Conservation (phyloP, 1,140 invertebrate genomes). For the Drosophila cardini region DNA sequence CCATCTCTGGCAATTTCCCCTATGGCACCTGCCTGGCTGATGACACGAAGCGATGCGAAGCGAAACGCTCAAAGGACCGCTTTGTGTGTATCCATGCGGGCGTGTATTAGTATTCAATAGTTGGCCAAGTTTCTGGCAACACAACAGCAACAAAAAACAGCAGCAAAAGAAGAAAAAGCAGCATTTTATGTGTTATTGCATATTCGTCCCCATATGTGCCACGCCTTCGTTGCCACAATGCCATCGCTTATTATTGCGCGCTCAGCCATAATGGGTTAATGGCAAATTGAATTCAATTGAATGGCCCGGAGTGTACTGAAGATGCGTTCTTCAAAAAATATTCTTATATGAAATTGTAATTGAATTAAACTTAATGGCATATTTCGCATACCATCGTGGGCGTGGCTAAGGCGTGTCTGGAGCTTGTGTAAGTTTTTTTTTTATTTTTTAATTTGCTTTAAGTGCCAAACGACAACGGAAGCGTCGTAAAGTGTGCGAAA, state of each 20-base stretch:
- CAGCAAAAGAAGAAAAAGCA: constrained; percentile 7
- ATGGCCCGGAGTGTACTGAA: constrained; percentile 34
- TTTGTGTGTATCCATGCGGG: constrained; percentile 63
- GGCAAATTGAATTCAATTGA: constrained; percentile 79
- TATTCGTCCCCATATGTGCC: constrained; percentile 53
- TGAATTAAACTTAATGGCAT: constrained; percentile 83
- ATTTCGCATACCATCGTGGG: constrained; percentile 61
- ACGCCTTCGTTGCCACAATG: constrained; percentile 21
- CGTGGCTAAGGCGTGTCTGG: constrained; percentile 14
- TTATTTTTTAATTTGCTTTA: constrained; percentile 72
- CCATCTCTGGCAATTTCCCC: constrained; percentile 54
- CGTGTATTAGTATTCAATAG: constrained; percentile 77
- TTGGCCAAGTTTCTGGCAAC: constrained; percentile 52
- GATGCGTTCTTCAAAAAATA: constrained; percentile 50
- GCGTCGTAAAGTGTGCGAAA: constrained; percentile 65
- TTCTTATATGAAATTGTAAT: constrained; percentile 76
- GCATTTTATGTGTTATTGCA: constrained; percentile 79
- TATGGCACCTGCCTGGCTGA: constrained; percentile 26
- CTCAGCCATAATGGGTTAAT: constrained; percentile 81
- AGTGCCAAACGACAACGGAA: constrained; percentile 56
- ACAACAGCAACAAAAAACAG: background rate
- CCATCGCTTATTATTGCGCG: constrained; percentile 70
- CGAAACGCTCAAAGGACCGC: constrained; percentile 62
- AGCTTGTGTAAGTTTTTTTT: constrained; percentile 45
- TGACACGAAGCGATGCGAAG: constrained; percentile 36